Evolutionary conservation across 2,888 invertebrate genomes (phyloP), one percentile per base, ranked within the genome.

Genomic region (Ephialtes manifestator): DNA sequence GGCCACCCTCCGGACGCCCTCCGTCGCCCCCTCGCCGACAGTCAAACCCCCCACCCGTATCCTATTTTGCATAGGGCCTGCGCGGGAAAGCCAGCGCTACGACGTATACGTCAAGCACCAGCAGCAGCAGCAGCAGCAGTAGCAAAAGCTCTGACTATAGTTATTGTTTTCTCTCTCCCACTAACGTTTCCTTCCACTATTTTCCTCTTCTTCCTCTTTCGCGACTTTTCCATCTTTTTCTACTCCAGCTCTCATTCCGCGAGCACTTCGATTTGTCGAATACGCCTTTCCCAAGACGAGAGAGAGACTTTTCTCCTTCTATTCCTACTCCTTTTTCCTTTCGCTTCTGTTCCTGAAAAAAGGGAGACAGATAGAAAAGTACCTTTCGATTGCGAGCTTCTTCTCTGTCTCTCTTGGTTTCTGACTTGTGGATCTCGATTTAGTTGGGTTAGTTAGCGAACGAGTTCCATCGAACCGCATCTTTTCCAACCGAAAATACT

Each of bases 41-140:
- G 77, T 77, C 72, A 55, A 43, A 39, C 68, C 75, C 78, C 81
- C 77, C 86, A 78, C 82, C 90, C 88, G 24, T 89, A 89, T 89
- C 90, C 92, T 93, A 91, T 92, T 93, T 93, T 93, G 93, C 93
- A 93, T 93, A 93, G 93, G 93, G 91, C 93, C 92, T 93, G 93
- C 93, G 93, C 93, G 92, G 80, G 76, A 84, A 84, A 85, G 83
- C 74, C 84, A 68, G 39, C 82, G 81, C 70, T 72, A 70, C 67
- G 58, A 58, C 76, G 75, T 83, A 48, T 48, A 81, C 83, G 68
- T 84, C 79, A 79, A 63, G 68, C 58, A 76, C 35, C 74, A 70
- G 72, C 78, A 74, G 58, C 60, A 60, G 15, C 65, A 51, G 10
- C 75, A 4, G 18, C 63, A n/a, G 24, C 65, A 18, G 43, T 46